Conservation (phyloP, 2,113 vertebrate species). For the Lota lota region DNA sequence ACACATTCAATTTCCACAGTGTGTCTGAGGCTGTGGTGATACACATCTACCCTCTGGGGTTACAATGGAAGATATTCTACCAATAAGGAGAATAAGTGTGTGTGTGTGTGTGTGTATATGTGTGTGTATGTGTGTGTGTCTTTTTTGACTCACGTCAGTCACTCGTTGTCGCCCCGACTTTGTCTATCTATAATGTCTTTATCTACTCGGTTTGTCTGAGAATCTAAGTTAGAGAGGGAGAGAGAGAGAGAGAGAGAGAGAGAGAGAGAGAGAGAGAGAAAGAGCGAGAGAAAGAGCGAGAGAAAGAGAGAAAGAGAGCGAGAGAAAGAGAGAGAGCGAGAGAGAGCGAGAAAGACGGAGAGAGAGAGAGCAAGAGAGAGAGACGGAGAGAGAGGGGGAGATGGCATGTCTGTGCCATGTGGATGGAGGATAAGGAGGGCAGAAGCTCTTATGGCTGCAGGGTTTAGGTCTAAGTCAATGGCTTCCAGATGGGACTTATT, state of each 20-base stretch:
- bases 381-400: slow-evolving; percentile 20
- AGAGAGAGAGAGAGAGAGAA: not conserved
- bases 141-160: slow-evolving; percentile 35
- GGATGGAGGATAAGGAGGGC: slow-evolving; percentile 52
- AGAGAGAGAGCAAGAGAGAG: no score
- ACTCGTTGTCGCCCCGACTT: slow-evolving; percentile 26
- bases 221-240: not conserved
- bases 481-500: slow-evolving; percentile 93
- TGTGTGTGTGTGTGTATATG: slow-evolving; percentile 7
- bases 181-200: not conserved
- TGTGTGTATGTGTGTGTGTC: slow-evolving; percentile 15
- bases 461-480: slow-evolving; percentile 81
- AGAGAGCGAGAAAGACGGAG: no score
- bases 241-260: not conserved
- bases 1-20: slow-evolving; percentile 38
- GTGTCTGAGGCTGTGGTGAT: slow-evolving; percentile 59
- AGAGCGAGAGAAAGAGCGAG: slow-evolving; percentile 17
- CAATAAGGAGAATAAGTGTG: slow-evolving; percentile 31
- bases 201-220: not conserved
- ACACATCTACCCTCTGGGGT: slow-evolving; percentile 65
- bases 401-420: slow-evolving; percentile 33
- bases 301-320: not conserved
- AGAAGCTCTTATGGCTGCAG: slow-evolving; percentile 67
- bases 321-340: slow-evolving; percentile 7
- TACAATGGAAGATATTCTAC: slow-evolving; percentile 62